Conservation (phyloP, 2,888 invertebrate genomes). For the Lymantria dispar region DNA sequence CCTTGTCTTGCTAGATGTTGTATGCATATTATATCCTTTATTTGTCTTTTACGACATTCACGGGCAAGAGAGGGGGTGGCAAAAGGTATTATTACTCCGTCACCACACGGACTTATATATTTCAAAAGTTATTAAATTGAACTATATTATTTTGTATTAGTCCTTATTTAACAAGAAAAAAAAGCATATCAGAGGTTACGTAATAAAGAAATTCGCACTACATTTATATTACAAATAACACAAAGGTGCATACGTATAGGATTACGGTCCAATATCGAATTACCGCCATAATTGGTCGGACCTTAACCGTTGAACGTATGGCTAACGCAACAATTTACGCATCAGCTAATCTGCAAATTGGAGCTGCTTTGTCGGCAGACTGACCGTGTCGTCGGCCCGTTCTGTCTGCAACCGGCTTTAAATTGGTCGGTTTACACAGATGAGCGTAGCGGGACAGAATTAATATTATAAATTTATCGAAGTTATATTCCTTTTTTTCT, state of each 20-base stretch:
- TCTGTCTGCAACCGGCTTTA: constrained; percentile 46
- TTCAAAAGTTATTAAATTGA: no score
- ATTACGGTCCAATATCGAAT: constrained; percentile 50
- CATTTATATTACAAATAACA: constrained; percentile 41
- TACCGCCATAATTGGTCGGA: constrained; percentile 63
- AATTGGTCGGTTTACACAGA: constrained; percentile 23
- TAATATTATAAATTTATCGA: background rate
- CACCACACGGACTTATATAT: no score
- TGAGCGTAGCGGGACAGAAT: constrained; percentile 18
- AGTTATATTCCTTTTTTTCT: no score
- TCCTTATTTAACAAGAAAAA: background rate
- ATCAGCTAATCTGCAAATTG: constrained; percentile 77
- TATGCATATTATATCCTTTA: no score
- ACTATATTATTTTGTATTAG: no score
- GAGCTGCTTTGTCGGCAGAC: constrained; percentile 68
- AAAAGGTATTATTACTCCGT: no score
- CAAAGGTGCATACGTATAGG: constrained; percentile 48
- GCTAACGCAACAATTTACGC: constrained; percentile 77
- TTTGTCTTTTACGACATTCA: no score
- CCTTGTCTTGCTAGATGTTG: no score
- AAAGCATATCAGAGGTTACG: constrained; percentile 7
- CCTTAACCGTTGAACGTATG: constrained; percentile 52
- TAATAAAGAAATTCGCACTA: constrained; percentile 36
- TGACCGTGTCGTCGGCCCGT: constrained; percentile 44
- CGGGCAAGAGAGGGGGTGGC: no score